phyloP scores from a whole-genome alignment of 2,888 invertebrate species.

The Amphipyra tragopoginis region DNA sequence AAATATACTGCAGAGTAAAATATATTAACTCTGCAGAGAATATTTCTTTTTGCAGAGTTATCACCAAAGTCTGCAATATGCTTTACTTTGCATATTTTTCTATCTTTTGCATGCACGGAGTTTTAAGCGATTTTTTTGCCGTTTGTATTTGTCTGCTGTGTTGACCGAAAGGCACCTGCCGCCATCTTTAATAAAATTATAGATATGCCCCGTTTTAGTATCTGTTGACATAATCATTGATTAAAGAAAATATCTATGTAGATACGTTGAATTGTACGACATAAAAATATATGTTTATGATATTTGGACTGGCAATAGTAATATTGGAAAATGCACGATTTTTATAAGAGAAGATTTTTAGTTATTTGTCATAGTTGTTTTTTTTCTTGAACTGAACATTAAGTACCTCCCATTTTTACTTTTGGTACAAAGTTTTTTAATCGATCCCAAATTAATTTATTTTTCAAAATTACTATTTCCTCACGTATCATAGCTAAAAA shows the following conservation, averaged over 20 bases:
- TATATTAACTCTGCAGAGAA: constrained; percentile 4
- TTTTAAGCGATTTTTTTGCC: constrained; percentile 13
- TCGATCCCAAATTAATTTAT: constrained; percentile 9
- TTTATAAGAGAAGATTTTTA: background rate
- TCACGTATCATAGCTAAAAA: constrained; percentile 43
- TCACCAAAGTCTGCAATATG: constrained; percentile 2
- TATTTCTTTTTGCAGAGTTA: constrained; percentile 1
- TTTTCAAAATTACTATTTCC: constrained; percentile 51
- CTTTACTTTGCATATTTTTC: background rate
- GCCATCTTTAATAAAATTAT: constrained; percentile 22
- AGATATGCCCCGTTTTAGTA: constrained; percentile 26
- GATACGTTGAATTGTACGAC: constrained; percentile 53
- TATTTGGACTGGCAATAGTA: constrained; percentile 48
- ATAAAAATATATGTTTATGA: constrained; percentile 32
- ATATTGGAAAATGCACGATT: constrained; percentile 19
- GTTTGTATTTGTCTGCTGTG: constrained; percentile 9
- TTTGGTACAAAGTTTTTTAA: constrained; percentile 8
- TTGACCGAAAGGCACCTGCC: constrained; percentile 21
- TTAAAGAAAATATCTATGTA: constrained; percentile 54
- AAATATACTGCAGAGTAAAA: background rate
- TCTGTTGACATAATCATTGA: constrained; percentile 38
- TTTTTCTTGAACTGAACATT: too few species aligned
- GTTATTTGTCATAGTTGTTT: too few species aligned
- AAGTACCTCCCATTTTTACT: too few species aligned
- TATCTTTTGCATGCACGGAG: too few species aligned